phyloP scores from a whole-genome alignment of 2,797 vertebrate species.

The Onychomys leucogaster region DNA sequence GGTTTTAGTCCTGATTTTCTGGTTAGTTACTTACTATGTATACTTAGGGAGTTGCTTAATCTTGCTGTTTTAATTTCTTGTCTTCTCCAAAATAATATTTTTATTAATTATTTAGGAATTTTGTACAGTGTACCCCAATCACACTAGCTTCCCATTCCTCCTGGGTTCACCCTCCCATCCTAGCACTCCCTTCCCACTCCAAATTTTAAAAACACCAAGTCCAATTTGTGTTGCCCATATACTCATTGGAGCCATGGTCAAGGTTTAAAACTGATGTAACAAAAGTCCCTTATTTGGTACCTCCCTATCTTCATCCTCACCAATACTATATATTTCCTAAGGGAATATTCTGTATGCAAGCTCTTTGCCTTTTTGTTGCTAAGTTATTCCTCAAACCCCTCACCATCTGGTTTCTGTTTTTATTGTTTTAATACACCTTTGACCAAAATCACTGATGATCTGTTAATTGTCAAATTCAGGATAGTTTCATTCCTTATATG shows the following conservation, averaged over 20 bases:
- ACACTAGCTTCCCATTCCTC: not conserved
- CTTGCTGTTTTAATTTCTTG: not conserved
- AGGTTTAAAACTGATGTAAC: constrained; percentile 23
- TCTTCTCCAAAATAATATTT: not conserved
- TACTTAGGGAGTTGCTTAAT: constrained; percentile 30
- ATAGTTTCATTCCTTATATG: not conserved
- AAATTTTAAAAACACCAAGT: not conserved
- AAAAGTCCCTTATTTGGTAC: not conserved
- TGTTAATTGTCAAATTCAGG: not conserved
- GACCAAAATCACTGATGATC: constrained; percentile 30
- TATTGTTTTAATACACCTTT: not conserved
- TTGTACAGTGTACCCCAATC: not conserved
- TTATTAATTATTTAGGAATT: not conserved
- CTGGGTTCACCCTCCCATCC: not conserved
- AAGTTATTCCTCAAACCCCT: not conserved
- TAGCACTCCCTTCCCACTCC: not conserved
- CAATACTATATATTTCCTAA: not conserved
- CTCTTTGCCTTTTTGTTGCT: constrained; percentile 29
- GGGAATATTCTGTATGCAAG: not conserved
- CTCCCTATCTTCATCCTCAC: not conserved
- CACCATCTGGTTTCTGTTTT: too few relatives aligned
- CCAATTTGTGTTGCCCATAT: not conserved
- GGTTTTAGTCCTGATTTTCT: constrained; percentile 61
- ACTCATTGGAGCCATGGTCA: not conserved
- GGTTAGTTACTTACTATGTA: constrained; percentile 52